These are phyloP conservation scores for Gobius niger DNA, from an alignment of 2,113 vertebrate species.

Conservation along the genomic window DNA sequence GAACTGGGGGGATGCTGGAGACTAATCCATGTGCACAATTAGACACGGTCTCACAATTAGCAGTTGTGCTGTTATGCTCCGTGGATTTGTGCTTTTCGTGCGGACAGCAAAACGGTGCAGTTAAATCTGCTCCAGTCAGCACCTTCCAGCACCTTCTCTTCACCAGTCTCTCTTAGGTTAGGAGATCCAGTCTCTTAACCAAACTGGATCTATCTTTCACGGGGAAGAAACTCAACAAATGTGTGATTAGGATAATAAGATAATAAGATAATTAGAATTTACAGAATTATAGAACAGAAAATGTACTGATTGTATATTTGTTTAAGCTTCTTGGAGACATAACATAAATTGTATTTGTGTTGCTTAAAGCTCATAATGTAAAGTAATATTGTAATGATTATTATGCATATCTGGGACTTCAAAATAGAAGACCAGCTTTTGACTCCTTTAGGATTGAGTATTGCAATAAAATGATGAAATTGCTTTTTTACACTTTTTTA, in stretches of 20 bases:
- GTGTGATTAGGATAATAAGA: too few relatives aligned
- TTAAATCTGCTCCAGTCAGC: slow-evolving; percentile 57
- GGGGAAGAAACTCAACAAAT: neutral
- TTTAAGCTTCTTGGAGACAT: neutral
- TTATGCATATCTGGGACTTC: too few relatives aligned
- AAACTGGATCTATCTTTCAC: slow-evolving; percentile 4
- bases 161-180: too few relatives aligned
- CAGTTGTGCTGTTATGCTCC: slow-evolving; percentile 67
- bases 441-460: too few relatives aligned
- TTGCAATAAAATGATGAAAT: too few relatives aligned
- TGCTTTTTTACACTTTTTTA: too few relatives aligned
- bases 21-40: slow-evolving; percentile 73
- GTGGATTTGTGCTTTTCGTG: slow-evolving; percentile 70
- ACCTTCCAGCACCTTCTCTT: slow-evolving; percentile 28
- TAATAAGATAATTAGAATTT: neutral
- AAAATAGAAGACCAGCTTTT: too few relatives aligned
- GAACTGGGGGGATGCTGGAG: slow-evolving; percentile 53
- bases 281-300: neutral
- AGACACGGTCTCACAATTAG: slow-evolving; percentile 72
- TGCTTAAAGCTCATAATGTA: too few relatives aligned
- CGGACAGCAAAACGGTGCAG: slow-evolving; percentile 63
- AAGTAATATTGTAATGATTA: too few relatives aligned
- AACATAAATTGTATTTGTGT: too few relatives aligned
- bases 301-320: neutral
- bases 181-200: too few relatives aligned